phyloP scores from a whole-genome alignment of 2,888 invertebrate genomes.

The Lapara coniferarum region DNA sequence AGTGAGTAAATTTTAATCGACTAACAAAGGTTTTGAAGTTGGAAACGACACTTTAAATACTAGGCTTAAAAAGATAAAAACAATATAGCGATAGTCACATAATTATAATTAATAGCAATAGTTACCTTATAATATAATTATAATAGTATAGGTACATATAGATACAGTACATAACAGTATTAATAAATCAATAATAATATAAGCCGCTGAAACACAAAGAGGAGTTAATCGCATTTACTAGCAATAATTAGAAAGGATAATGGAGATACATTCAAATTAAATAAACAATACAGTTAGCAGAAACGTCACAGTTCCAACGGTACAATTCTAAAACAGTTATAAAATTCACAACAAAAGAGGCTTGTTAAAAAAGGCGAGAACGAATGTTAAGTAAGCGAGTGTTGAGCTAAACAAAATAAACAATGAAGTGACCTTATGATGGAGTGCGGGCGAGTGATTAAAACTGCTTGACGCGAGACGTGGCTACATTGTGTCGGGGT shows the following conservation, averaged over 20 bases:
- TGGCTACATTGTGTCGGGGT: slow-evolving; percentile 68
- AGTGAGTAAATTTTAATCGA: neutral
- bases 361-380: slow-evolving; percentile 26
- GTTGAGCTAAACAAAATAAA: slow-evolving; percentile 47
- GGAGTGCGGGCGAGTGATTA: slow-evolving; percentile 48
- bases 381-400: slow-evolving; percentile 32
- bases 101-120: too few species aligned
- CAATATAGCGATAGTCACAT: neutral
- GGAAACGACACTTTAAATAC: neutral
- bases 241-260: neutral
- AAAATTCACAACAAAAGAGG: slow-evolving; percentile 18
- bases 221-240: neutral
- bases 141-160: too few species aligned
- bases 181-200: neutral
- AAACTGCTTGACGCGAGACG: slow-evolving; percentile 40
- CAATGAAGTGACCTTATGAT: slow-evolving; percentile 53
- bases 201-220: neutral
- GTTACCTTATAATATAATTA: too few species aligned
- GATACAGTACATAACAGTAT: too few species aligned
- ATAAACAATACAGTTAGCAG: neutral
- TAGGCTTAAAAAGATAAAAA: neutral
- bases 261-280: neutral
- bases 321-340: slow-evolving; percentile 3
- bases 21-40: neutral
- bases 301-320: neutral